phyloP scores from a whole-genome alignment of 2,797 vertebrate genomes.

The Ctenopoma multispine region DNA sequence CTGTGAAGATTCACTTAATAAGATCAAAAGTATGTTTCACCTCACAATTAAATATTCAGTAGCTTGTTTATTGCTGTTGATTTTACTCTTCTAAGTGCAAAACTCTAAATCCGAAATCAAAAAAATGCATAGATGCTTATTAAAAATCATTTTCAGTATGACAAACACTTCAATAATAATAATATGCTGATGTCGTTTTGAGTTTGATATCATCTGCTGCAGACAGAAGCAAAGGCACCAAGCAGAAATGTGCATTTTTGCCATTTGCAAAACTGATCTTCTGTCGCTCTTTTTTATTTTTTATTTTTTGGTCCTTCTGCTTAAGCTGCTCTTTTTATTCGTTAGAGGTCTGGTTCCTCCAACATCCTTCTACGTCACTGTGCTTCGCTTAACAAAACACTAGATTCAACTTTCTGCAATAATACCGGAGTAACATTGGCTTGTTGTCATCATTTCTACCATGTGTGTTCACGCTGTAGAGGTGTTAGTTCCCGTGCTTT shows the following conservation, averaged over 20 bases:
- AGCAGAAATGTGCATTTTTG: background rate
- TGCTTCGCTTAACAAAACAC: background rate
- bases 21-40: too few species aligned
- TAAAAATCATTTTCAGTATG: background rate
- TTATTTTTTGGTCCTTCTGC: background rate
- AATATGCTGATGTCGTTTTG: background rate
- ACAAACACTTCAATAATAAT: background rate
- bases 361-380: background rate
- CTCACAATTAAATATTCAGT: too few species aligned
- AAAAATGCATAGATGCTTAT: background rate
- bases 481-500: too few species aligned
- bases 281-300: too few species aligned
- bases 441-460: too few species aligned
- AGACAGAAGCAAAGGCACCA: constrained; percentile 2
- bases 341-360: background rate
- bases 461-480: too few species aligned
- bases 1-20: too few species aligned
- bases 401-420: background rate
- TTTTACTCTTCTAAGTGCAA: too few species aligned
- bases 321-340: background rate
- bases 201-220: background rate
- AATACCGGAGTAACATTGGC: too few species aligned
- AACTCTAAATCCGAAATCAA: background rate
- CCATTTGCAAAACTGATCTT: background rate
- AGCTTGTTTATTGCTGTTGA: too few species aligned